These are phyloP conservation scores for Tachysurus fulvidraco DNA, from an alignment of 2,113 vertebrate genomes.

Conservation along the genomic window DNA sequence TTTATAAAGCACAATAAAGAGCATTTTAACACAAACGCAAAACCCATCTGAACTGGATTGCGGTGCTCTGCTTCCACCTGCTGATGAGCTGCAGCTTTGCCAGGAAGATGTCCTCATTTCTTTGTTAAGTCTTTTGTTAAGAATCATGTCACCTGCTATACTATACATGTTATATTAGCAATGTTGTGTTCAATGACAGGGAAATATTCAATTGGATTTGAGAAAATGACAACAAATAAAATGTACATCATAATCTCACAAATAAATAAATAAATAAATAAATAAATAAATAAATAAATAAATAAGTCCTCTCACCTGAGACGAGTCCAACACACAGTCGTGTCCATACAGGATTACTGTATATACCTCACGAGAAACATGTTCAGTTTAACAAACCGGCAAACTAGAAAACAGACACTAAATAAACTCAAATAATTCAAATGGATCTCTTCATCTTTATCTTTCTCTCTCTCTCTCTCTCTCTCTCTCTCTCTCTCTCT, in stretches of 20 bases:
- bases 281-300: not conserved
- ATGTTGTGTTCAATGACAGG: not conserved
- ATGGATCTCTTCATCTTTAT: not conserved
- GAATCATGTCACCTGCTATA: not conserved
- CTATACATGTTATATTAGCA: not conserved
- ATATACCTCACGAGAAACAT: not conserved
- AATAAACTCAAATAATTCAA: constrained; percentile 7
- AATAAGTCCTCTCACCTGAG: not conserved
- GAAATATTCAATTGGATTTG: not conserved
- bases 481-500: too few species aligned
- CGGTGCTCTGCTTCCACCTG: constrained; percentile 46
- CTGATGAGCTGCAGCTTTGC: constrained; percentile 3
- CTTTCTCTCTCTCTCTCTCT: too few species aligned
- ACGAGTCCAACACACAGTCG: not conserved
- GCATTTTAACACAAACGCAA: not conserved
- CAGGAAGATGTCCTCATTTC: not conserved
- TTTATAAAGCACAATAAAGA: not conserved
- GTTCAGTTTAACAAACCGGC: not conserved
- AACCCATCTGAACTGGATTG: not conserved
- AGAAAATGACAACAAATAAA: not conserved
- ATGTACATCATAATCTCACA: not conserved
- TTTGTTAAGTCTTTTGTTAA: not conserved
- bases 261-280: not conserved
- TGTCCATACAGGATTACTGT: not conserved
- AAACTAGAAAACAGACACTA: not conserved